Conservation (phyloP, 2,113 vertebrate genomes). For the Peromyscus polionotus region DNA sequence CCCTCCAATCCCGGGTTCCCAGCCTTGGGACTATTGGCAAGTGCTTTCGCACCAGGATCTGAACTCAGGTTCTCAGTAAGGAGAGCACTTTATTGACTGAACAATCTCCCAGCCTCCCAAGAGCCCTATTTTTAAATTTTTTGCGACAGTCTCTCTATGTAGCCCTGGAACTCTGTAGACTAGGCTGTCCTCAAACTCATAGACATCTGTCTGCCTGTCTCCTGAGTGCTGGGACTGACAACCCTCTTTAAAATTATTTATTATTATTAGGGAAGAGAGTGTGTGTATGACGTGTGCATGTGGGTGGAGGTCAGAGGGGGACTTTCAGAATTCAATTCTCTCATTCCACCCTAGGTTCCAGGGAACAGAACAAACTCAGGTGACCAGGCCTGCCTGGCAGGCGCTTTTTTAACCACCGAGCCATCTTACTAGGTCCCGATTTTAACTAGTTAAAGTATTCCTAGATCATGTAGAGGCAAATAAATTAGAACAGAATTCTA, state of each 20-base stretch:
- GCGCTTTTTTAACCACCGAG: not conserved
- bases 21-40: not conserved
- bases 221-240: not conserved
- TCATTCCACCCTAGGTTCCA: not conserved
- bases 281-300: not conserved
- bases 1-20: not conserved
- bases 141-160: not conserved
- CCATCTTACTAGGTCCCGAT: not conserved
- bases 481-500: not conserved
- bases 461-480: not conserved
- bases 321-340: not conserved
- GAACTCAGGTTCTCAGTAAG: not conserved
- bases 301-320: not conserved
- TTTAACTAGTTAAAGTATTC: conserved; percentile 31
- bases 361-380: not conserved
- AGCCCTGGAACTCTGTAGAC: not conserved
- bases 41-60: too few species aligned
- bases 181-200: not conserved
- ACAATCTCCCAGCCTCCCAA: not conserved
- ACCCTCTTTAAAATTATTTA: not conserved
- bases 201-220: not conserved
- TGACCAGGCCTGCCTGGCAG: not conserved
- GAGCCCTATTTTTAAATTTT: not conserved
- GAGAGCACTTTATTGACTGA: not conserved
- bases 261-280: not conserved